These are phyloP conservation scores for Arremon brunneinucha DNA, from an alignment of 2,797 vertebrate species.

Conservation along the genomic window DNA sequence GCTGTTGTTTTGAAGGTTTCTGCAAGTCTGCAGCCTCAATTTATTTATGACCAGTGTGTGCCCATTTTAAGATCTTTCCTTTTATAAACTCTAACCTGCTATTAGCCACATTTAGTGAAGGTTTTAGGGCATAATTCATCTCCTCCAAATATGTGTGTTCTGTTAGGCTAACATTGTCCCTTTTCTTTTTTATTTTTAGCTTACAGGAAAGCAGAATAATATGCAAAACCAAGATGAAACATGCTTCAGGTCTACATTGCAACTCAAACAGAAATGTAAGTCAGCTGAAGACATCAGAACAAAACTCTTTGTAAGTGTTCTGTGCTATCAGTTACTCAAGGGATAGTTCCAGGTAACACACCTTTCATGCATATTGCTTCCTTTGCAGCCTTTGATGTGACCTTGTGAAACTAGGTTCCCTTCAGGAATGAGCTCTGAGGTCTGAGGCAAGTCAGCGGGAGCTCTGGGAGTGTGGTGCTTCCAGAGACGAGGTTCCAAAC, in stretches of 20 bases:
- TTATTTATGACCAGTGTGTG: constrained; percentile 4
- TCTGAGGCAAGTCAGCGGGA: not conserved
- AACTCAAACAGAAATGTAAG: constrained; percentile 17
- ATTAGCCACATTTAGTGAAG: constrained; percentile 26
- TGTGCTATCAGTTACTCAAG: not conserved
- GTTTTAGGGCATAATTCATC: not conserved
- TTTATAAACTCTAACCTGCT: constrained; percentile 48
- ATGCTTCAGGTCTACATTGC: not conserved
- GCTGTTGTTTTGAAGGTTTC: constrained; percentile 22
- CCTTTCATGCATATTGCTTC: not conserved
- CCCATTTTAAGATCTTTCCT: not conserved
- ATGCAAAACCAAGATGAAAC: constrained; percentile 4
- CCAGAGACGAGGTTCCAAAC: not conserved
- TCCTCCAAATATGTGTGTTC: not conserved
- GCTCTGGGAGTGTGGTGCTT: not conserved
- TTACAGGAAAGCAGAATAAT: not conserved
- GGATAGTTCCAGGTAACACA: not conserved
- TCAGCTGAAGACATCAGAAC: constrained; percentile 24
- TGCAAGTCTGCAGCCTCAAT: not conserved
- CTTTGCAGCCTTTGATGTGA: constrained; percentile 6
- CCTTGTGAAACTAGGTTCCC: not conserved
- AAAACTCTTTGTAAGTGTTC: not conserved
- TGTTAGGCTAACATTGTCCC: not conserved
- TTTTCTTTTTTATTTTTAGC: constrained; percentile 10
- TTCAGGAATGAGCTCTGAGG: not conserved